Base-by-base conservation (phyloP, 2,888 invertebrate genomes). In the Heliconius charithonia region DNA sequence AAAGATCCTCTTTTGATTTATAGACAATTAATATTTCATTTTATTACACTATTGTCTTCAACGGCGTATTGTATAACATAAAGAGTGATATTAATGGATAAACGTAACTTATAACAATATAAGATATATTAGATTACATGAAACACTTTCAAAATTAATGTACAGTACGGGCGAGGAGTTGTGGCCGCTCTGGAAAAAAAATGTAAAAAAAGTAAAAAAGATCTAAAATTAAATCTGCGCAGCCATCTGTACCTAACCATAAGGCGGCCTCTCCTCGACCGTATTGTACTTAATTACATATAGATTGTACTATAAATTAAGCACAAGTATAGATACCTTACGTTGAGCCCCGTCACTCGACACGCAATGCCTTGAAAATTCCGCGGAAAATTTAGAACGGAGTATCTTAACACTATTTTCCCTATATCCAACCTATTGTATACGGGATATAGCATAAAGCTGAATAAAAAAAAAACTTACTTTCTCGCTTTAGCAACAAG, bases 401-500 rank as follows among this genome's bases (percentile, higher is more conserved):
- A 51, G 19, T 22, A 7, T 22, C 7, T 51, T 2, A 51, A 51
- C 0, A 51, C 51, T 51, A 51, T 0, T 7, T 9, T 22, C 22
- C 22, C 51, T 51, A 0, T 51, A 22, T 9, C 51, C 19, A 51
- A 19, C 19, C 51, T 51, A 2, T 7, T 51, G 19, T 51, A 7
- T 9, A 19, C 2, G 22, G 51, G 62, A 62, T 62, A 62, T 1
- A 25, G 12, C 4, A 41, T 73, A 6, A n/a, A 32, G 32, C 25
- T 25, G 3, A 32, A 22, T 4, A 25, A 19, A 51, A 51, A 41
- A 25, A 27, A 16, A 16, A 93, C 96, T 94, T 91, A 98, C 97
- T 96, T 96, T 89, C 98, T 95, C 0, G 97, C 96, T 81, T 95
- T 94, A 77, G 96, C 96, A 10, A 98, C 96, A 19, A 98, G 92